Conservation (phyloP, 2,113 vertebrate genomes). For the Coryphaenoides rupestris region DNA sequence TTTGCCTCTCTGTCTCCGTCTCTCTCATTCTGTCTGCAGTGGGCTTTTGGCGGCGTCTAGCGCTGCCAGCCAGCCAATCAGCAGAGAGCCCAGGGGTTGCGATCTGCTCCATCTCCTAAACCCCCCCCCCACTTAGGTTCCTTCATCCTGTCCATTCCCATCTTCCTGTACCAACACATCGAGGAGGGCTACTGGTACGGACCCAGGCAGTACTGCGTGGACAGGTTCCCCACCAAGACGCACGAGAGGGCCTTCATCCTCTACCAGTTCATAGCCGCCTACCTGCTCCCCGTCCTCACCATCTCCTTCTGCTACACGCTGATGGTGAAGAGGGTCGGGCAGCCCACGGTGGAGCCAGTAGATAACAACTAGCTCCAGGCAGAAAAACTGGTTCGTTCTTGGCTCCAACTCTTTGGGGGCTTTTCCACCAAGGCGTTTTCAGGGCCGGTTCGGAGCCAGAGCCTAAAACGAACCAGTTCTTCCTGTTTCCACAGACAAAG, state of each 20-base stretch:
- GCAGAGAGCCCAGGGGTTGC: conserved; percentile 31
- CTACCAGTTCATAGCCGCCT: conserved; percentile 80
- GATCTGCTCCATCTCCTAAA: no score
- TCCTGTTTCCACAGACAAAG: no score
- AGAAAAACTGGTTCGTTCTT: no score
- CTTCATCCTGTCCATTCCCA: conserved; percentile 76
- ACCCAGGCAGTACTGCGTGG: conserved; percentile 76
- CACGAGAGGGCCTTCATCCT: conserved; percentile 77
- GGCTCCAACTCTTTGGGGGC: no score
- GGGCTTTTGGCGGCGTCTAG: conserved; percentile 27
- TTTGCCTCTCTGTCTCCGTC: no score
- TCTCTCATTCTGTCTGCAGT: conserved; percentile 24
- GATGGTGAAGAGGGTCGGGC: conserved; percentile 79
- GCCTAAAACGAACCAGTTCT: no score
- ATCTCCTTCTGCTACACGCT: conserved; percentile 79
- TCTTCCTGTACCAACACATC: conserved; percentile 77
- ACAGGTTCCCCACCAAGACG: conserved; percentile 77
- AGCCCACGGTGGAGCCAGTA: conserved; percentile 75
- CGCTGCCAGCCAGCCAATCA: conserved; percentile 35
- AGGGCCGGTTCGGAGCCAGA: no score
- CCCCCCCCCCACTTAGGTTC: conserved; percentile 61
- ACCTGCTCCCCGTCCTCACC: conserved; percentile 76
- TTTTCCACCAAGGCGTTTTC: no score
- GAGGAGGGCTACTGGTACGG: conserved; percentile 81
- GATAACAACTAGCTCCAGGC: conserved; percentile 80